Evolutionary conservation across 1,140 invertebrate species (phyloP).

Genomic region (Ips nitidus): DNA sequence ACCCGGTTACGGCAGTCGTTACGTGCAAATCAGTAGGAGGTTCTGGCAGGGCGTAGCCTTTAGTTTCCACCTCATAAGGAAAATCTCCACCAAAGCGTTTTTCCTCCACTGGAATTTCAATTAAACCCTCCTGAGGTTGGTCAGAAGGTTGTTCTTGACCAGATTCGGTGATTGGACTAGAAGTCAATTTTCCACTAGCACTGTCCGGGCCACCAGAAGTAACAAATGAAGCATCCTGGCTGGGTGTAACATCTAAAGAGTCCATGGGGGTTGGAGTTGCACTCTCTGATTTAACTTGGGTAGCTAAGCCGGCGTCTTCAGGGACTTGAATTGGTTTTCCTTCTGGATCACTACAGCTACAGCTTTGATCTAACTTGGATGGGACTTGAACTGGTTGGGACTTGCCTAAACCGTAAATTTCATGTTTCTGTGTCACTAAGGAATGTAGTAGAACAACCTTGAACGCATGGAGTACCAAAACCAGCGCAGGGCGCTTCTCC

Average conservation of each 20-base stretch:
- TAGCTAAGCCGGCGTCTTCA: too few relatives aligned
- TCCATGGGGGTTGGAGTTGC: too few relatives aligned
- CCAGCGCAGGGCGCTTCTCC: slow-evolving; percentile 7
- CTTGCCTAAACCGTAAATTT: too few relatives aligned
- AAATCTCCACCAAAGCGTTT: slow-evolving; percentile 23
- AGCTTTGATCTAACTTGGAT: neutral
- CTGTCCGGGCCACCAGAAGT: too few relatives aligned
- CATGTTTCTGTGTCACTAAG: too few relatives aligned
- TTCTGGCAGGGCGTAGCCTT: slow-evolving; percentile 30
- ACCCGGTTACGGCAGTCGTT: slow-evolving; percentile 42
- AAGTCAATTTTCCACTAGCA: neutral
- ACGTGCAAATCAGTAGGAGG: slow-evolving; percentile 37
- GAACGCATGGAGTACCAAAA: slow-evolving; percentile 8
- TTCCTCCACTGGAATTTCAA: slow-evolving; percentile 19
- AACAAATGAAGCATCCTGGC: too few relatives aligned
- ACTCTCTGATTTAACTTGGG: too few relatives aligned
- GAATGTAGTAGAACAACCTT: neutral
- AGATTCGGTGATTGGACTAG: neutral
- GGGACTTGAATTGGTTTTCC: too few relatives aligned
- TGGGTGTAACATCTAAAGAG: too few relatives aligned
- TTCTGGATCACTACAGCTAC: too few relatives aligned
- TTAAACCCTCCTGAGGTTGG: neutral
- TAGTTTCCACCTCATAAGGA: slow-evolving; percentile 35
- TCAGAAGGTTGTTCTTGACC: neutral
- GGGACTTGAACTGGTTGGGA: neutral